Evolutionary conservation across 2,113 vertebrate genomes (phyloP).

Genomic region (Epinephelus fuscoguttatus): DNA sequence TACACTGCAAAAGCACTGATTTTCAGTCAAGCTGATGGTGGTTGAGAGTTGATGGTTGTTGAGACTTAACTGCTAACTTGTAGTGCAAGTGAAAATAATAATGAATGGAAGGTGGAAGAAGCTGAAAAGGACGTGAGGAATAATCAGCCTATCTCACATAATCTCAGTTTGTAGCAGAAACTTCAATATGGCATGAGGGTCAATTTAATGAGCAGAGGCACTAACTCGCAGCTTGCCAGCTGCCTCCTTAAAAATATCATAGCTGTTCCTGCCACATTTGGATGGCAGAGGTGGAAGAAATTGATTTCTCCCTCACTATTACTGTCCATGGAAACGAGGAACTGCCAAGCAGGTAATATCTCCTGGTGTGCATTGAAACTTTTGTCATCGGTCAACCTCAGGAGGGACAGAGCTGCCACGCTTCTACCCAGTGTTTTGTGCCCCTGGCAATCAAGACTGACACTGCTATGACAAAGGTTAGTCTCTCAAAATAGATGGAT

Average conservation of each 20-base stretch:
- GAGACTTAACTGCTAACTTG: conserved; percentile 41
- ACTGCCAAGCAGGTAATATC: conserved; percentile 64
- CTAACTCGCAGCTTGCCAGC: conserved; percentile 69
- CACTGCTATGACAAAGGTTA: conserved; percentile 43
- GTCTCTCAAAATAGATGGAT: conserved; percentile 48
- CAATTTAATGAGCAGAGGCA: conserved; percentile 80
- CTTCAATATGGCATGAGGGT: conserved; percentile 68
- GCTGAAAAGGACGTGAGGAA: conserved; percentile 17
- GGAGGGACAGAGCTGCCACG: conserved; percentile 47
- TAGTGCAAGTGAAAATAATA: conserved; percentile 41
- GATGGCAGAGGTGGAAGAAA: conserved; percentile 66
- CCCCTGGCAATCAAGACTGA: conserved; percentile 39
- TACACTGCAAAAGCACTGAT: conserved; percentile 7
- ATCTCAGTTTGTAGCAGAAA: conserved; percentile 59
- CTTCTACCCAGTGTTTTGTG: conserved; percentile 25
- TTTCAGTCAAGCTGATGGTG: conserved; percentile 35
- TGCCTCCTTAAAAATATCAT: conserved; percentile 71
- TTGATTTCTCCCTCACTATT: conserved; percentile 67
- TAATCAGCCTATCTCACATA: conserved; percentile 50
- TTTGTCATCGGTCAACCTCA: conserved; percentile 66
- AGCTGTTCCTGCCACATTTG: conserved; percentile 66
- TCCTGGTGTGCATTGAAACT: conserved; percentile 48
- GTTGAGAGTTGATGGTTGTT: conserved; percentile 31
- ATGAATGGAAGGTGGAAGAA: conserved; percentile 33
- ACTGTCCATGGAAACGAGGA: conserved; percentile 61